Evolutionary conservation across 1,140 invertebrate genomes (phyloP).

Genomic region (Drosophila melanica): DNA sequence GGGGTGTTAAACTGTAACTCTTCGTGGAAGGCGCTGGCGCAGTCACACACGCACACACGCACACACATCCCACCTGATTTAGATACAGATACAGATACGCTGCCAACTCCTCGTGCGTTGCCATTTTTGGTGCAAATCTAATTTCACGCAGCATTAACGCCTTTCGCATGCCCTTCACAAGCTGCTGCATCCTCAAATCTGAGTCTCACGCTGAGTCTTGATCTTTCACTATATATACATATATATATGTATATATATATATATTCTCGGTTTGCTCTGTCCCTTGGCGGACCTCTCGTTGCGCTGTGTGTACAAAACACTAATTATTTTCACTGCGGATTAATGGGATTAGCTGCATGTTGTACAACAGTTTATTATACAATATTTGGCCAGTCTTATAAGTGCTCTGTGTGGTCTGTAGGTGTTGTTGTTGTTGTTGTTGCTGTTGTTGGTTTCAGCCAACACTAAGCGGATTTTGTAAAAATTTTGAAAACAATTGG

Average conservation of each 20-base stretch:
- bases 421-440: conserved; percentile 15
- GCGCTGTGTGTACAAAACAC: conserved; percentile 74
- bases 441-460: conserved; percentile 4
- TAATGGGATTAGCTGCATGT: conserved; percentile 81
- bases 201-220: conserved; percentile 58
- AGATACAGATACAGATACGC: conserved; percentile 33
- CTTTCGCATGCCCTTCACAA: conserved; percentile 72
- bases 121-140: conserved; percentile 80
- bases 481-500: background rate
- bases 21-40: conserved; percentile 53
- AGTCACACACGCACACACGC: conserved; percentile 21
- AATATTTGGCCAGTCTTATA: conserved; percentile 62
- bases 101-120: conserved; percentile 20
- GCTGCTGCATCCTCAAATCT: conserved; percentile 8
- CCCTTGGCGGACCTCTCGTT: conserved; percentile 21
- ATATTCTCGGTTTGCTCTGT: conserved; percentile 11
- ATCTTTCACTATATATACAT: conserved; percentile 38
- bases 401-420: conserved; percentile 50
- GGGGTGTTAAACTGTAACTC: conserved; percentile 83
- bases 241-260: conserved; percentile 8
- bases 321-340: conserved; percentile 83
- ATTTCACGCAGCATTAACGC: conserved; percentile 84
- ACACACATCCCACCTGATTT: conserved; percentile 14
- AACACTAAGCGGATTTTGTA: conserved; percentile 18
- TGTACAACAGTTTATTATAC: conserved; percentile 80